These are phyloP conservation scores for Garra rufa DNA, from an alignment of 2,113 vertebrate species.

Conservation along the genomic window DNA sequence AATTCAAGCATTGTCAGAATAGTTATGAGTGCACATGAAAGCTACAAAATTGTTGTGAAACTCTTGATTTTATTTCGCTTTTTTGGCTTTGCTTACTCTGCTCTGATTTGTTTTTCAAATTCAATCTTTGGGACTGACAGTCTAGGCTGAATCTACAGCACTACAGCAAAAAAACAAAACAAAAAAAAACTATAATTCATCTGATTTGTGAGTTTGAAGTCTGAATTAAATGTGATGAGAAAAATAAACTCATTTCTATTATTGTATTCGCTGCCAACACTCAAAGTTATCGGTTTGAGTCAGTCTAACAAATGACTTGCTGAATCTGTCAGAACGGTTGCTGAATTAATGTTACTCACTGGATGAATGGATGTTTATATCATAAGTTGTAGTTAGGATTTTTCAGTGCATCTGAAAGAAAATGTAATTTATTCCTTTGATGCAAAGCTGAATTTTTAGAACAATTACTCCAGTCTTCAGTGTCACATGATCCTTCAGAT, in stretches of 20 bases:
- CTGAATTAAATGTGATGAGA: not conserved
- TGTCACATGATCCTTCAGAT: too few relatives aligned
- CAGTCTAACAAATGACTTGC: not conserved
- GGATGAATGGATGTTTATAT: not conserved
- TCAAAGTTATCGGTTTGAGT: not conserved
- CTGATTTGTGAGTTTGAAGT: not conserved
- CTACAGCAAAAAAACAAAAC: not conserved
- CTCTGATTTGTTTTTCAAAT: not conserved
- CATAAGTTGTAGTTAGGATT: not conserved
- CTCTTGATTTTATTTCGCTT: not conserved
- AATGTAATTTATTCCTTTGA: too few relatives aligned
- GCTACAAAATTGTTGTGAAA: not conserved
- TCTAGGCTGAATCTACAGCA: not conserved
- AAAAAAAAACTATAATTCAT: not conserved
- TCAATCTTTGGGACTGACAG: not conserved
- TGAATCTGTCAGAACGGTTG: not conserved
- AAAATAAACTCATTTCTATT: not conserved
- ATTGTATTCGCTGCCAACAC: not conserved
- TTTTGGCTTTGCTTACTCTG: not conserved
- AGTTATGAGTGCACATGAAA: not conserved
- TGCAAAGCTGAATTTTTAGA: too few relatives aligned
- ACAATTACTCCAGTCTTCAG: too few relatives aligned
- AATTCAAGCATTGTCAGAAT: not conserved
- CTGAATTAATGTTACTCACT: not conserved
- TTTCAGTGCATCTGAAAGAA: not conserved